These are phyloP conservation scores for Lucilia sericata DNA, from an alignment of 1,140 invertebrate species.

Conservation along the genomic window DNA sequence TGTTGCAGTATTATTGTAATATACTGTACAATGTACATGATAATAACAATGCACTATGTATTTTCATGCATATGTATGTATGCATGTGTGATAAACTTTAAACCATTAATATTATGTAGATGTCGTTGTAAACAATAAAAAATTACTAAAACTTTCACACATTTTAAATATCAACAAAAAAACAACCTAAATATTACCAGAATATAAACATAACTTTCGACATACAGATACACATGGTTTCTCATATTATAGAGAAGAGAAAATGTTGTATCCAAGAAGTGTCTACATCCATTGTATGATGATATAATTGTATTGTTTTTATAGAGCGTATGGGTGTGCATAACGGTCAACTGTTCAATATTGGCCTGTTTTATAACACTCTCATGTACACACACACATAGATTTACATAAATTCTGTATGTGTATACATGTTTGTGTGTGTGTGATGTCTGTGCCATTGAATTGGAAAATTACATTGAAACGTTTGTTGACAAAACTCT, in stretches of 20 bases:
- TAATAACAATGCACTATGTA: background rate
- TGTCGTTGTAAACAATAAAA: conserved; percentile 18
- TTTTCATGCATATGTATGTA: background rate
- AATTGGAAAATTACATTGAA: conserved; percentile 45
- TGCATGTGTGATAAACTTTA: background rate
- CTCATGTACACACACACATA: background rate
- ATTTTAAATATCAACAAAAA: background rate
- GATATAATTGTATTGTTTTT: background rate
- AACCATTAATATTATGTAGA: conserved; percentile 24
- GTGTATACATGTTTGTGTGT: background rate
- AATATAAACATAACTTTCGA: background rate
- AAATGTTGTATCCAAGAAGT: too few relatives aligned
- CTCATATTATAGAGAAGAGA: too few relatives aligned
- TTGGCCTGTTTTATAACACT: background rate
- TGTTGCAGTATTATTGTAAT: too few relatives aligned
- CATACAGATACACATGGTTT: background rate
- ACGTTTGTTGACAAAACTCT: conserved; percentile 42
- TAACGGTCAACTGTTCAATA: background rate
- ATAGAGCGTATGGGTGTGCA: background rate
- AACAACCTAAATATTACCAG: background rate
- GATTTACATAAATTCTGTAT: background rate
- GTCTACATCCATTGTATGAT: background rate
- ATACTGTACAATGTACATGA: too few relatives aligned
- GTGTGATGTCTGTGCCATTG: conserved; percentile 23
- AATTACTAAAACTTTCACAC: conserved; percentile 23